Evolutionary conservation across 2,113 vertebrate species (phyloP), one percentile per base, ranked within the genome.

Genomic region (Chaetorhynchus papuensis): DNA sequence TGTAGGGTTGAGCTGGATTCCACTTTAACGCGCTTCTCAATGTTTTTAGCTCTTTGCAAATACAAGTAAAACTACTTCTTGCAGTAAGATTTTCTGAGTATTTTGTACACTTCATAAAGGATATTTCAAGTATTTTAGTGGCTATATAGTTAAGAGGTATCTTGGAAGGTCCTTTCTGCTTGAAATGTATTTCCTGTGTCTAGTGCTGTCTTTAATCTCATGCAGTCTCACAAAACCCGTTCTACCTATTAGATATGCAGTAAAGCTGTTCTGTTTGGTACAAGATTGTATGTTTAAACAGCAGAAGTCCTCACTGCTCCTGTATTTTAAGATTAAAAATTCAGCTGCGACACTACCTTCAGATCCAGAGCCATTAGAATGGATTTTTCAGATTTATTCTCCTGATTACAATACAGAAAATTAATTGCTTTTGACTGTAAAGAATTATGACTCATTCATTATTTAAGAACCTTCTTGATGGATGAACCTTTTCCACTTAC

Each of bases 351-450:
- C 56, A 45, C 64, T 71, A 14, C 83, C 80, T 87, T 81, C 30
- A 50, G 76, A 76, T 87, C 83, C 53, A 64, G 64, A 93, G 77
- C 57, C 57, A 82, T 94, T 96, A 87, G 72, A 94, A 89, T 82
- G 92, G 87, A 71, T 93, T 92, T 92, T 78, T 81, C 57, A 84
- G 96, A 95, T 95, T 95, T 97, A 96, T 89, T 89, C 65, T 96
- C 69, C 53, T 89, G 92, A 96, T 96, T 95, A 90, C 68, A 93
- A 92, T 89, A 94, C 76, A 92, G 94, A 93, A 93, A 95, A 97
- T 89, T 95, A 97, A 95, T 96, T 95, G 93, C 94, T 94, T 96
- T 93, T 94, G 90, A 89, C 80, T 84, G 69, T 90, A 84, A 94
- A 69, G 88, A 94, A 94, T 95, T 96, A 95, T 44, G 80, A 90